Conservation (phyloP, 37 sponge, comb jelly and placozoan species). For the Dysidea cf. avara region DNA sequence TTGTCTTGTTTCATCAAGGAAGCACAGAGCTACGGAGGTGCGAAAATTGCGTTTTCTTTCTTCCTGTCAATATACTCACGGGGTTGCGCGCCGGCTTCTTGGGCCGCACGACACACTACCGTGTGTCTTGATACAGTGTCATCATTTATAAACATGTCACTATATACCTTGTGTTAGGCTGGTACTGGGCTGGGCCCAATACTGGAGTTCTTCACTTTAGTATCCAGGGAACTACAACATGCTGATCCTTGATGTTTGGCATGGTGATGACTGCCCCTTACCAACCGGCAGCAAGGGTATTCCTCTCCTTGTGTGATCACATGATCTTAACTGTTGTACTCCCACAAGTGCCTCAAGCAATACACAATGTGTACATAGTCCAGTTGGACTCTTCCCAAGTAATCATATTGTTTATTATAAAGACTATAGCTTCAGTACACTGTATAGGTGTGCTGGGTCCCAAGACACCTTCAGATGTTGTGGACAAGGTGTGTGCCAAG, state of each 20-base stretch:
- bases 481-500: constrained; percentile 66
- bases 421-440: neutral
- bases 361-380: constrained; percentile 61
- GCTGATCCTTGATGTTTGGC: constrained; percentile 80
- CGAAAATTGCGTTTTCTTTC: too few species aligned
- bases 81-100: too few species aligned
- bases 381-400: constrained; percentile 68
- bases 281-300: constrained; percentile 34
- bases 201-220: constrained; percentile 95
- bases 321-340: neutral
- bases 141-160: neutral
- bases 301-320: neutral
- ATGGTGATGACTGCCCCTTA: constrained; percentile 66
- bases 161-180: constrained; percentile 45
- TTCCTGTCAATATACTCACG: too few species aligned
- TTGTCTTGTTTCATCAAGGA: too few species aligned
- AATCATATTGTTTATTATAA: neutral
- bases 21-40: too few species aligned
- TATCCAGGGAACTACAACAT: constrained; percentile 83
- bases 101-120: too few species aligned
- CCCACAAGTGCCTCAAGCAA: constrained; percentile 21
- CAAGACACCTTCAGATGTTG: constrained; percentile 32
- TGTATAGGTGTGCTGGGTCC: constrained; percentile 48
- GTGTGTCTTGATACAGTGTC: constrained; percentile 18
- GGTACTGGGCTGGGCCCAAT: constrained; percentile 98